Conservation (phyloP, 2,797 vertebrate species). For the Euthynnus affinis region DNA sequence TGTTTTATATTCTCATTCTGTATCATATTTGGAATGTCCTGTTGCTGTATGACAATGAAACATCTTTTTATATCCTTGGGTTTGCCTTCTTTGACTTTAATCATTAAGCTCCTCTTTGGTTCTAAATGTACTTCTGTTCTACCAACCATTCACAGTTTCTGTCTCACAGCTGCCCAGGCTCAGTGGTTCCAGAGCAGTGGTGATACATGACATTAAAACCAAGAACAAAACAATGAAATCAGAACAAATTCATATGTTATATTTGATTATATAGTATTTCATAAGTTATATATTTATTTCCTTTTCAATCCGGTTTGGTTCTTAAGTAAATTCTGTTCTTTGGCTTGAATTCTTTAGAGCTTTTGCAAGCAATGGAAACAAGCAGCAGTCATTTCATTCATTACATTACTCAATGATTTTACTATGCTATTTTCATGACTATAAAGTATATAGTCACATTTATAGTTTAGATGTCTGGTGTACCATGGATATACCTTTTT, state of each 20-base stretch:
- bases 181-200: not conserved
- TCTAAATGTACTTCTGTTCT: not conserved
- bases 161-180: not conserved
- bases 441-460: not conserved
- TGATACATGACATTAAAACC: not conserved
- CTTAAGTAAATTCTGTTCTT: too few relatives aligned
- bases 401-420: too few relatives aligned
- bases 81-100: not conserved
- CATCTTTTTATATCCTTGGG: not conserved
- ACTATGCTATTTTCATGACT: too few relatives aligned
- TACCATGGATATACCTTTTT: not conserved
- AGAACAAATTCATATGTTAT: not conserved
- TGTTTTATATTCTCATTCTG: slow-evolving; percentile 9
- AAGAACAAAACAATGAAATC: not conserved
- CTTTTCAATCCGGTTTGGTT: too few relatives aligned
- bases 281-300: too few relatives aligned
- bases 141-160: not conserved
- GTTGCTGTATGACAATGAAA: slow-evolving; percentile 8
- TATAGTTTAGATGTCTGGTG: not conserved
- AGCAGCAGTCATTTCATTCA: too few relatives aligned
- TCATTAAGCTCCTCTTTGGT: not conserved
- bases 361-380: too few relatives aligned
- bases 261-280: not conserved
- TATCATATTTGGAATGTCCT: not conserved
- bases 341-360: too few relatives aligned